Evolutionary conservation across 2,113 vertebrate species (phyloP), one percentile per base, ranked within the genome.

Genomic region (Lethenteron camtschaticum): DNA sequence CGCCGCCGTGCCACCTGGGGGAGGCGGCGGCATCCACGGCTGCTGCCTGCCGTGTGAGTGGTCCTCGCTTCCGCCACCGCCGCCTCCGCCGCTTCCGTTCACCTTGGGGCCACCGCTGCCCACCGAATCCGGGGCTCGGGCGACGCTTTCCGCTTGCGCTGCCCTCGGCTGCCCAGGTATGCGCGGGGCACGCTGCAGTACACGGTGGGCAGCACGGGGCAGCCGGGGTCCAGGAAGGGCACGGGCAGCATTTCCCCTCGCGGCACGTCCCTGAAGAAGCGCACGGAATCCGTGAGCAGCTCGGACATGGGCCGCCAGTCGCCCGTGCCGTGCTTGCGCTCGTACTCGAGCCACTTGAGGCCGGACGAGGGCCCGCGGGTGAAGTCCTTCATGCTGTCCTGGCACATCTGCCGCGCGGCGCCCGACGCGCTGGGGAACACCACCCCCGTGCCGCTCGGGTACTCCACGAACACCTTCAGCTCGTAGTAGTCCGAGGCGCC

Each of bases 291-390:
- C 0, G 85, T 84, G 14, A 91, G 78, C 13, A 91, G 79, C 78
- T 90, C 87, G 0, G 84, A 81, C 20, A 91, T 77, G n/a, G 84
- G 84, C 2, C 85, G 83, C 88, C 88, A 91, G 72, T 90, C 87
- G 0, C 86, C 85, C 0, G 82, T 78, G 18, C 85, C 84, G 1
- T 84, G 86, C 10, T 83, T 77, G 12, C 85, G 86, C 77, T 90
- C 88, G 1, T 88, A 89, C 11, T 90, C 87, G 68, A 88, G 82
- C 56, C 89, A 88, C 70, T 89, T 85, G 68, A 85, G 83, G 9
- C 85, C 86, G 0, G 87, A 90, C 10, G 83, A 88, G 73, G 87
- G 82, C 0, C 82, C 84, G 73, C 87, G 87, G 12, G 18, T 55
- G 0, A 83, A 82, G 9, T 86, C 85, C 74, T 87, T 86, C 58